phyloP scores from a whole-genome alignment of 2,888 invertebrate genomes.

The Mythimna impura region DNA sequence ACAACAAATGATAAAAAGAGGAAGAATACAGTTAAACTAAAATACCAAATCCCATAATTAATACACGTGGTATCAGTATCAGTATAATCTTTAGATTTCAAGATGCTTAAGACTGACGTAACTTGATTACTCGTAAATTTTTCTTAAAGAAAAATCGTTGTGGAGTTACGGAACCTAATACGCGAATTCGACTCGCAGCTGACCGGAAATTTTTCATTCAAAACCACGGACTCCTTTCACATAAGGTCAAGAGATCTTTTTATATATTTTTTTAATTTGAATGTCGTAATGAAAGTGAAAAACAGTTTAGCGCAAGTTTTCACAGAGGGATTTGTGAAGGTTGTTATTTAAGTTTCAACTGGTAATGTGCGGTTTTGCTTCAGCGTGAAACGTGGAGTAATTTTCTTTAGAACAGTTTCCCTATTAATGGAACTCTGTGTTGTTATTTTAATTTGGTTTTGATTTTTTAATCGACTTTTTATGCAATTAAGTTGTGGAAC shows the following conservation, averaged over 20 bases:
- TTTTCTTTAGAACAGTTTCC: slow-evolving; percentile 27
- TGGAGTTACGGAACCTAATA: not conserved
- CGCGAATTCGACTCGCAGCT: not conserved
- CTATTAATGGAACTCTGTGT: slow-evolving; percentile 6
- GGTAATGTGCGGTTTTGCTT: slow-evolving; percentile 29
- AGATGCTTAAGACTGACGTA: too few relatives aligned
- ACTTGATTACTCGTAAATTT: too few relatives aligned
- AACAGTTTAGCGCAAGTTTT: slow-evolving; percentile 32
- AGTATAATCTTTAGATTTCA: too few relatives aligned
- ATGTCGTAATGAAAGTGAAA: slow-evolving; percentile 64
- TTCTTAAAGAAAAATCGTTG: not conserved
- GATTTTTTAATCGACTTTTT: slow-evolving; percentile 1
- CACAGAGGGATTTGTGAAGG: slow-evolving; percentile 28
- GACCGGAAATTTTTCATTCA: slow-evolving; percentile 42
- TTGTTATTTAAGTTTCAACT: slow-evolving; percentile 40
- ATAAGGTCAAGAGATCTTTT: slow-evolving; percentile 69
- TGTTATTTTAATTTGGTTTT: slow-evolving; percentile 14
- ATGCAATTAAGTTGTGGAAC: too few relatives aligned
- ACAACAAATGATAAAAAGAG: too few relatives aligned
- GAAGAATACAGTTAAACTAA: too few relatives aligned
- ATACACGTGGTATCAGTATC: too few relatives aligned
- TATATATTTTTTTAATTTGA: slow-evolving; percentile 66
- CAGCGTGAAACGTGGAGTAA: not conserved
- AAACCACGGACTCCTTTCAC: slow-evolving; percentile 51
- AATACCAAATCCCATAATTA: too few relatives aligned